These are phyloP conservation scores for Microcebus tavaratra DNA, from an alignment of 2,113 vertebrate genomes.

Conservation along the genomic window DNA sequence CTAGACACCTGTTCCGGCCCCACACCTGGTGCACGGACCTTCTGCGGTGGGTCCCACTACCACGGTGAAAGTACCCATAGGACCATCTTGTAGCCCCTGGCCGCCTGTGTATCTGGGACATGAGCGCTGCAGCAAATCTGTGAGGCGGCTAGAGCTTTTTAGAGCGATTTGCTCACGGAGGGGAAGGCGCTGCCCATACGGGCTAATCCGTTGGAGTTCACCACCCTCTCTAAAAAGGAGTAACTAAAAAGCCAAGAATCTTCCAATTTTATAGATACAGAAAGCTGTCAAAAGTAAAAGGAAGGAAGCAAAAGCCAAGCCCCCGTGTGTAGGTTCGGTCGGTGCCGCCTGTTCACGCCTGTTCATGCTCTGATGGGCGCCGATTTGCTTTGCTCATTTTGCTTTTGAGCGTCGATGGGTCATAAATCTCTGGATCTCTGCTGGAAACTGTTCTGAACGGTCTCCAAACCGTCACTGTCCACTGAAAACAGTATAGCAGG, in stretches of 20 bases:
- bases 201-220: not conserved
- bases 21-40: not conserved
- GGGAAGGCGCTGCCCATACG: not conserved
- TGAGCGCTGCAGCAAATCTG: no score
- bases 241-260: not conserved
- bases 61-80: rapidly evolving
- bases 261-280: not conserved
- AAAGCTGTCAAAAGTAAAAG: not conserved
- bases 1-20: not conserved
- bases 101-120: no score
- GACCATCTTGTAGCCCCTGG: not conserved
- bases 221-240: not conserved
- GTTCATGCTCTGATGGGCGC: rapidly evolving
- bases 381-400: not conserved
- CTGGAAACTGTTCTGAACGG: not conserved
- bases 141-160: not conserved
- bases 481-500: not conserved
- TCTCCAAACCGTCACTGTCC: not conserved
- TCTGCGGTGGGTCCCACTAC: rapidly evolving
- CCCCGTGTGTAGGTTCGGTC: rapidly evolving
- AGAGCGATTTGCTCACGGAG: not conserved
- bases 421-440: not conserved
- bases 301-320: not conserved
- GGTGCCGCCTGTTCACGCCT: rapidly evolving
- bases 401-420: not conserved